These are phyloP conservation scores for Myotis findleyi DNA, from an alignment of 2,797 vertebrate species.

Conservation along the genomic window DNA sequence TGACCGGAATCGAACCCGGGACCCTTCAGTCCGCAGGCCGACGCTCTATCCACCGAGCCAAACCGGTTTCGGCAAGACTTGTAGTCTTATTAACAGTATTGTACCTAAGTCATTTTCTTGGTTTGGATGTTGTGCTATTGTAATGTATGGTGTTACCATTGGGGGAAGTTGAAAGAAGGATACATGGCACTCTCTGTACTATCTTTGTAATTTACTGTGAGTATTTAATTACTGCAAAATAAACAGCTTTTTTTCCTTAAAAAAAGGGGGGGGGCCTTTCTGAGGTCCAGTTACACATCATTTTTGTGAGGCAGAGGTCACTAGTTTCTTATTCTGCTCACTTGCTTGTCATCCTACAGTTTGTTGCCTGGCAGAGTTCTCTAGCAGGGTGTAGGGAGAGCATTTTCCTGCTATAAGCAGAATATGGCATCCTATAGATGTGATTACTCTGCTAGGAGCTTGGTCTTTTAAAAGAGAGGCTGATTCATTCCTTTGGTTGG, in stretches of 20 bases:
- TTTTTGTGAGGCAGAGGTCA: not conserved
- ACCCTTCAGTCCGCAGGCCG: too few species aligned
- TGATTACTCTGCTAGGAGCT: constrained; percentile 35
- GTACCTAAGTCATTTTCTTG: constrained; percentile 17
- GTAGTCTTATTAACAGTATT: not conserved
- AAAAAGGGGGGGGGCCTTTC: not conserved
- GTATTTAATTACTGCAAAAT: constrained; percentile 56
- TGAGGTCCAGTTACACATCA: not conserved
- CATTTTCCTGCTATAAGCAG: constrained; percentile 12
- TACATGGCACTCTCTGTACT: not conserved
- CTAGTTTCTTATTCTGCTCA: not conserved
- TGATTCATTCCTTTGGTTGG: constrained; percentile 73
- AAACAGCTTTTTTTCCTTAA: not conserved
- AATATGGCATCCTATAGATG: not conserved
- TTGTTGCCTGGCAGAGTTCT: not conserved
- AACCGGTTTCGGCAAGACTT: too few species aligned
- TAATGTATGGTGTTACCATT: not conserved
- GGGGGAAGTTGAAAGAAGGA: not conserved
- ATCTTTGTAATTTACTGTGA: constrained; percentile 59
- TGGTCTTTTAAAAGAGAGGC: constrained; percentile 53
- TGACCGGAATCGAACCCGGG: too few species aligned
- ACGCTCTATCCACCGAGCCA: too few species aligned
- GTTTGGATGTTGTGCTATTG: constrained; percentile 17
- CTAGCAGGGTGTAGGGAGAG: not conserved
- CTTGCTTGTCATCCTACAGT: not conserved